These are phyloP conservation scores for Andrena haemorrhoa DNA, from an alignment of 2,888 invertebrate genomes.

Conservation along the genomic window DNA sequence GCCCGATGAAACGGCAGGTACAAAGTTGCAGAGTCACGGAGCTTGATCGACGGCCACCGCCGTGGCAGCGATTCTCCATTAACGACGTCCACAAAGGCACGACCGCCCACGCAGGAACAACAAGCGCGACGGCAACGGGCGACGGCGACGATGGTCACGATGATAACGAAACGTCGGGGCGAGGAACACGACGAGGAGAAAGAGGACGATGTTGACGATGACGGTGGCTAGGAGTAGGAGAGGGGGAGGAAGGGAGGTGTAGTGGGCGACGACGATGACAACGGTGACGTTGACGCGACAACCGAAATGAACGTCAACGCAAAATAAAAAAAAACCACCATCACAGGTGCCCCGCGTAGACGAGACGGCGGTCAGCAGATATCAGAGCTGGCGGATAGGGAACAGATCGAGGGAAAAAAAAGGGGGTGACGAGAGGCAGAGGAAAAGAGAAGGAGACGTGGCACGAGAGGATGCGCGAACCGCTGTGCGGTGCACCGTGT, in stretches of 20 bases:
- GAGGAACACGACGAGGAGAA: slow-evolving; percentile 10
- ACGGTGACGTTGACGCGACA: slow-evolving; percentile 49
- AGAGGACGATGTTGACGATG: slow-evolving; percentile 36
- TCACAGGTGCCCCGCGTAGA: slow-evolving; percentile 56
- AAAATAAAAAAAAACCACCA: slow-evolving; percentile 17
- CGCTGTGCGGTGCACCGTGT: slow-evolving; percentile 66
- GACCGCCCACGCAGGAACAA: slow-evolving; percentile 63
- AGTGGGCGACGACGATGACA: slow-evolving; percentile 41
- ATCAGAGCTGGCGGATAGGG: slow-evolving; percentile 31
- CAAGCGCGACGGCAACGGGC: slow-evolving; percentile 22
- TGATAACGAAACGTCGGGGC: slow-evolving; percentile 13
- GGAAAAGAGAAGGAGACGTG: slow-evolving; percentile 72
- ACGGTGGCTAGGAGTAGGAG: slow-evolving; percentile 18
- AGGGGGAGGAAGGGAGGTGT: slow-evolving; percentile 5
- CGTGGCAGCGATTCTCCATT: slow-evolving; percentile 77
- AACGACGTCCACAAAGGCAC: slow-evolving; percentile 68
- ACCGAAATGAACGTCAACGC: slow-evolving; percentile 54
- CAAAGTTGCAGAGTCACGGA: slow-evolving; percentile 80
- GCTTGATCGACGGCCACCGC: slow-evolving; percentile 69
- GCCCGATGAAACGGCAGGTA: slow-evolving; percentile 58
- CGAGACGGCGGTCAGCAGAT: slow-evolving; percentile 42
- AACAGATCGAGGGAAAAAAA: slow-evolving; percentile 22
- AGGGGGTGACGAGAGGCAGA: slow-evolving; percentile 39
- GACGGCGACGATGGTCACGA: slow-evolving; percentile 16
- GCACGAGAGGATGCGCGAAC: slow-evolving; percentile 74